Conservation (phyloP, 92 coral and sea anemone species). For the Palythoa caribaeorum region DNA sequence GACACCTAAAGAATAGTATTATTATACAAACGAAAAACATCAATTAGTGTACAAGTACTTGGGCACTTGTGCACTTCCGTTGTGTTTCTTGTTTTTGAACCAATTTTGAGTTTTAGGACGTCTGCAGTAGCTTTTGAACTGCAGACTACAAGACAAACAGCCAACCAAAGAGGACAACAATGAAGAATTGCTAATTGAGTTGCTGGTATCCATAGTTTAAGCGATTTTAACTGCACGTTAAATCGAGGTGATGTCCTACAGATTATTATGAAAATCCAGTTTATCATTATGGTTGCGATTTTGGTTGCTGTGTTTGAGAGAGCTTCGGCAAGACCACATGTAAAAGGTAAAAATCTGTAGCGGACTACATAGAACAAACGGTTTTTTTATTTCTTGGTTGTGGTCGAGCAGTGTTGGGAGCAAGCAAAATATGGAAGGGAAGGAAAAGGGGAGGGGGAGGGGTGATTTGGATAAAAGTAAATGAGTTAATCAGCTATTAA, state of each 20-base stretch:
- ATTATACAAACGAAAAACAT: too few relatives aligned
- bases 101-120: neutral
- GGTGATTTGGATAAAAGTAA: too few relatives aligned
- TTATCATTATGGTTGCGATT: neutral
- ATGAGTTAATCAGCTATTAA: too few relatives aligned
- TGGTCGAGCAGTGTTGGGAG: too few relatives aligned
- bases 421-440: too few relatives aligned
- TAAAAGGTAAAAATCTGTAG: neutral
- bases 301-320: neutral
- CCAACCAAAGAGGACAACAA: neutral
- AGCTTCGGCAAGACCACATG: slow-evolving; percentile 2
- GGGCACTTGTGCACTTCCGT: neutral
- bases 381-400: too few relatives aligned
- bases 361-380: neutral
- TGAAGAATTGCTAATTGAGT: neutral
- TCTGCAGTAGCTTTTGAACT: neutral
- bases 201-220: neutral
- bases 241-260: neutral
- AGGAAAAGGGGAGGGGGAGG: too few relatives aligned
- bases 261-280: neutral
- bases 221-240: neutral
- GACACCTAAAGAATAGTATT: neutral
- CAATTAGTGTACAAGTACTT: neutral
- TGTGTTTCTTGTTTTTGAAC: neutral
- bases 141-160: neutral